phyloP scores from a whole-genome alignment of 2,888 invertebrate genomes.

The Chymomyza amoena region DNA sequence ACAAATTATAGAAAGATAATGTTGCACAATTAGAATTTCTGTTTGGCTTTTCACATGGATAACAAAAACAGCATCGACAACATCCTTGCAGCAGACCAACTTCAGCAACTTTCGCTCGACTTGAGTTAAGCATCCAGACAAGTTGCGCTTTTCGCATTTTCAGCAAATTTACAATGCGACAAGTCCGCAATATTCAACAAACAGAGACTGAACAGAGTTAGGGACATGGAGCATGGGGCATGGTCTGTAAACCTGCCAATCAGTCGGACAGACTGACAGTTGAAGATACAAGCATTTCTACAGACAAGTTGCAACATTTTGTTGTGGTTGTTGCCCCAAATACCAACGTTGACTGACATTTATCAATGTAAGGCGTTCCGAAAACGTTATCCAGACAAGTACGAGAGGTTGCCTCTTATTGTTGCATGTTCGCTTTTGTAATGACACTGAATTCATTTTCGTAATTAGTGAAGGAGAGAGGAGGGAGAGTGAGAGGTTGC shows the following conservation, averaged over 20 bases:
- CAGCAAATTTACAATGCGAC: constrained; percentile 62
- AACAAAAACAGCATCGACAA: constrained; percentile 24
- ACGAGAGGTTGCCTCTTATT: not conserved
- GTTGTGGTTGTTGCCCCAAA: not conserved
- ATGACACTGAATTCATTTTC: constrained; percentile 62
- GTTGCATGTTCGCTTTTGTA: not conserved
- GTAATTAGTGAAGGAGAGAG: constrained; percentile 56
- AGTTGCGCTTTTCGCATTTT: constrained; percentile 61
- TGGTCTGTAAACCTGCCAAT: constrained; percentile 10
- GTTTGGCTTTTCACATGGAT: constrained; percentile 19
- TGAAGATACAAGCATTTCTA: not conserved
- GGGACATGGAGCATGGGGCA: constrained; percentile 16
- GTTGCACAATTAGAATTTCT: constrained; percentile 59
- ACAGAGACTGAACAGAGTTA: not conserved
- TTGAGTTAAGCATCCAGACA: constrained; percentile 53
- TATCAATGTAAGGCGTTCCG: constrained; percentile 44
- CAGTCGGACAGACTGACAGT: not conserved
- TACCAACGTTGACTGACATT: constrained; percentile 47
- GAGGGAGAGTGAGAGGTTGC: constrained; percentile 32
- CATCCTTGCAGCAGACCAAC: not conserved
- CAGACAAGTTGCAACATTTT: not conserved
- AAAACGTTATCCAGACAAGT: constrained; percentile 31
- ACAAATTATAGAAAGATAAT: constrained; percentile 63
- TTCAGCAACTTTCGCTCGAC: constrained; percentile 65
- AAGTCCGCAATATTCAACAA: constrained; percentile 33